A percentile compares a stretch with the other conserved stretches of the same genome.
Evolutionary conservation across 2,797 vertebrate species (phyloP).

Genomic region (Anisognathus igniventris): DNA sequence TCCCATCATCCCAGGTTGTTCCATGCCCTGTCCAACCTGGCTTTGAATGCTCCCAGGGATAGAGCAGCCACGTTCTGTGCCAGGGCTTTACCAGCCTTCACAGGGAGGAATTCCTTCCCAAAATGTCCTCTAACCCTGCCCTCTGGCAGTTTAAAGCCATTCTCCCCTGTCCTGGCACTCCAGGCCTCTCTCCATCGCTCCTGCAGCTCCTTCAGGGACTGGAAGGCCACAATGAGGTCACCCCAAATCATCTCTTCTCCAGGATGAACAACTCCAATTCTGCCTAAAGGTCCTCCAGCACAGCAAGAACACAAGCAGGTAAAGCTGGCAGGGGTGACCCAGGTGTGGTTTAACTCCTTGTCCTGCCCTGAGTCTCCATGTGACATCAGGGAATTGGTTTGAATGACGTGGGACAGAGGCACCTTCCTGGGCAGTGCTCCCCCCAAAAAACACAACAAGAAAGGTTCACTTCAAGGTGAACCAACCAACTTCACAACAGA

Average conservation of each 20-base stretch:
- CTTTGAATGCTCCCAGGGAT: background rate
- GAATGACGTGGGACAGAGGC: fast-evolving
- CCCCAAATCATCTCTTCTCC: background rate
- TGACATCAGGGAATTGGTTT: background rate
- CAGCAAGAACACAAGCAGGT: background rate
- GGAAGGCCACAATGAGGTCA: background rate
- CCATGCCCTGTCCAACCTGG: background rate
- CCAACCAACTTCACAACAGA: background rate
- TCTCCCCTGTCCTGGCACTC: fast-evolving
- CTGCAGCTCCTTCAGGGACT: background rate
- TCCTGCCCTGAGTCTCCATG: fast-evolving
- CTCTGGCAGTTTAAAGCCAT: background rate
- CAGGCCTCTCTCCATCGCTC: background rate
- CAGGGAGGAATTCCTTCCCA: background rate
- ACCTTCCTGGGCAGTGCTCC: fast-evolving
- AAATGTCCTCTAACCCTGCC: background rate
- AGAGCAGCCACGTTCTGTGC: background rate
- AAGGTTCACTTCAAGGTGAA: background rate
- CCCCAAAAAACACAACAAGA: fast-evolving
- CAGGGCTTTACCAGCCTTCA: background rate
- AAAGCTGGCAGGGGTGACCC: background rate
- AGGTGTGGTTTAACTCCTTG: background rate
- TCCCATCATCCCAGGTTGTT: fast-evolving
- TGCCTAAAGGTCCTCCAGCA: background rate
- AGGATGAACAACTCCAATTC: background rate